Evolutionary conservation across 2,797 vertebrate species (phyloP).

Genomic region (Bradypodion ventrale): DNA sequence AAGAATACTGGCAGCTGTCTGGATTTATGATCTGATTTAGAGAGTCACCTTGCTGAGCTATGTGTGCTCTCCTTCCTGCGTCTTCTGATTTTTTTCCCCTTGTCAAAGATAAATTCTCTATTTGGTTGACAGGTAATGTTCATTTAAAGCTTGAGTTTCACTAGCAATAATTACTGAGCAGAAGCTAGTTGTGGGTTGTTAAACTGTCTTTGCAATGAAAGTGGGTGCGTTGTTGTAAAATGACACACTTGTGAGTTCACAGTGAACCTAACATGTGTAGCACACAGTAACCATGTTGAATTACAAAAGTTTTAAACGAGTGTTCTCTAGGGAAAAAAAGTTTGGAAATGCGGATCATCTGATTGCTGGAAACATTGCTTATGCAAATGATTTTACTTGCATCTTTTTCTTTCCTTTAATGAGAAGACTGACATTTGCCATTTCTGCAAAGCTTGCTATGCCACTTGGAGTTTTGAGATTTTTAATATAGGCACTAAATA

Average conservation of each 20-base stretch:
- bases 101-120: slow-evolving; percentile 31
- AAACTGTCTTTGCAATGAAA: slow-evolving; percentile 64
- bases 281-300: slow-evolving; percentile 67
- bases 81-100: neutral
- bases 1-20: slow-evolving; percentile 96
- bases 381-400: neutral
- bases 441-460: neutral
- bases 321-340: slow-evolving; percentile 52
- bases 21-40: slow-evolving; percentile 80
- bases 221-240: slow-evolving; percentile 64
- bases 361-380: neutral
- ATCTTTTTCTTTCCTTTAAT: neutral
- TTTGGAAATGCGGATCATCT: slow-evolving; percentile 17
- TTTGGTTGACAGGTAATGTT: slow-evolving; percentile 68
- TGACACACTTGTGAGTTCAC: slow-evolving; percentile 67
- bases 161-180: slow-evolving; percentile 66
- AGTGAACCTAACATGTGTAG: slow-evolving; percentile 63
- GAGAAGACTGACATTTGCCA: neutral
- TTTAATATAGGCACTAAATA: neutral
- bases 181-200: slow-evolving; percentile 64
- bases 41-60: slow-evolving; percentile 76
- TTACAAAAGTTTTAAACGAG: slow-evolving; percentile 51
- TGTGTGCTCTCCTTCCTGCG: neutral
- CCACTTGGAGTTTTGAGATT: neutral
- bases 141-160: slow-evolving; percentile 69